Base-by-base conservation (phyloP, 1,140 invertebrate species). In the Drosophila chauvacae region DNA sequence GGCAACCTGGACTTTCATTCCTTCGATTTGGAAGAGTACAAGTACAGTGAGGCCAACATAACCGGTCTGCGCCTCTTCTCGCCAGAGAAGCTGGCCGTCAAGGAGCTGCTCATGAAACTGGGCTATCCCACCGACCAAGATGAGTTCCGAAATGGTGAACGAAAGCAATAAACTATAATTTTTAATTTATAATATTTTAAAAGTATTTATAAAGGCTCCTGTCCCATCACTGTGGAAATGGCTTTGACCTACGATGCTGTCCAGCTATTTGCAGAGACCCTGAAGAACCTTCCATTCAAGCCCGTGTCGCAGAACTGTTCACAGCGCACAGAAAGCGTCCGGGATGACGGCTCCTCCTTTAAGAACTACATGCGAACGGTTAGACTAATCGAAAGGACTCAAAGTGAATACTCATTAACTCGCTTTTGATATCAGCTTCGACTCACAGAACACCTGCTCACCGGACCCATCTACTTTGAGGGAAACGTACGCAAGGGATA, bases 1-100 rank as follows among this genome's bases (percentile, higher is more conserved):
- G 97, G 96, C 56, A 95, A 95, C 70, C 93, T 97, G 93, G 97
- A 98, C 92, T 94, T 97, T 48, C 96, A 97, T 76, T 96, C 95
- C 1, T 93, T 98, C 13, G 95, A 98, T 90, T 93, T 97, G 66
- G 95, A 88, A 41, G 85, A 88, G 63, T 98, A 95, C 92, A 96
- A 96, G 91, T 96, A 97, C 91, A 96, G 95, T 7, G 97, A 96
- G n/a, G 95, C 96, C 1, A 98, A 98, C 90, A 97, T 98, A 47
- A 97, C 97, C 41, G 96, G 93, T 10, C 93, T 97, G 45, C 93
- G 96, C 41, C 91, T 97, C 41, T 94, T 97, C 14, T 95, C 96
- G 70, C 94, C 95, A 0, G 93, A 86, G 23, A 85, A 88, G 47
- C 74, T 59, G 71, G 77, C 71, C 28, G 71, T 91, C 0, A 84